Percentiles rank a stretch among this genome's conserved stretches.
Conservation (phyloP, 2,888 invertebrate species). For the Antheraea yamamai region DNA sequence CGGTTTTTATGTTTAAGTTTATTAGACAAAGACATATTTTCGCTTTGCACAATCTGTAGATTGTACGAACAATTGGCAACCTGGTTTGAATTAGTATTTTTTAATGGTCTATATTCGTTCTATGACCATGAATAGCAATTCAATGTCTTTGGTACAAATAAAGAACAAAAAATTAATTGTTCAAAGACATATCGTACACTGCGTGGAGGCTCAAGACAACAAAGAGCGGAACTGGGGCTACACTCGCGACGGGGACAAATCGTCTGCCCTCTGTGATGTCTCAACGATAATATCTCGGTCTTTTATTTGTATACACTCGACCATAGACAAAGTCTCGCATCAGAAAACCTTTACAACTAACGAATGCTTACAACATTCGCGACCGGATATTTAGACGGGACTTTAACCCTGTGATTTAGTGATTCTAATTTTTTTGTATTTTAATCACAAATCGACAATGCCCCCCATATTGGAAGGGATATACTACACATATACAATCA, state of each 20-base stretch:
- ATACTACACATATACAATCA: no score
- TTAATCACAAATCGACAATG: no score
- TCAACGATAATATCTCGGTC: neutral
- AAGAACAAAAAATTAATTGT: neutral
- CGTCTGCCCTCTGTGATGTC: neutral
- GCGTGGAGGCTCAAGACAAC: neutral
- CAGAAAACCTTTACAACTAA: neutral
- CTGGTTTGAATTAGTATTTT: neutral
- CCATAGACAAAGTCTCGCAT: neutral
- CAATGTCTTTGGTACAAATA: neutral
- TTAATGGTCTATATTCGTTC: neutral
- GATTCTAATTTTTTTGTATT: no score
- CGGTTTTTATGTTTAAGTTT: neutral
- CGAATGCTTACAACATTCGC: no score
- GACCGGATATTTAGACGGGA: no score
- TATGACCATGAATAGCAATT: neutral
- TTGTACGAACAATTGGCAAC: neutral
- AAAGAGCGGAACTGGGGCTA: neutral
- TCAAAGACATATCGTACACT: neutral
- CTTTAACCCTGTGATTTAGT: no score
- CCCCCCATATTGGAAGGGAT: no score
- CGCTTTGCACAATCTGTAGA: neutral
- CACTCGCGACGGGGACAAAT: neutral
- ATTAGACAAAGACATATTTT: neutral
- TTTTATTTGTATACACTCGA: neutral